These are phyloP conservation scores for Hippopotamus amphibius DNA, from an alignment of 2,113 vertebrate species.

Conservation along the genomic window DNA sequence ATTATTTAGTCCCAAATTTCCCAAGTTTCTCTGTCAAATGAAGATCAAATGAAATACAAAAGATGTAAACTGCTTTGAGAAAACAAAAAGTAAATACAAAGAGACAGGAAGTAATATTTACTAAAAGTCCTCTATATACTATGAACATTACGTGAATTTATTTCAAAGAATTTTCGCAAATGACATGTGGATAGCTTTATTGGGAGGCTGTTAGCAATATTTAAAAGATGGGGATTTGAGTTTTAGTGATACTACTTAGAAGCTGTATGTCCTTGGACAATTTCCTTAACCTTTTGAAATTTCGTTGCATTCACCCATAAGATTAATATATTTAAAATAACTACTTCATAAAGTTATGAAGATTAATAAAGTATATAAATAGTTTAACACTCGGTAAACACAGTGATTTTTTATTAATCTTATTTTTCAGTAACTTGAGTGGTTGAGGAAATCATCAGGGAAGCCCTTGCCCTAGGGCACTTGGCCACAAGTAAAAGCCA, in stretches of 20 bases:
- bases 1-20: not conserved
- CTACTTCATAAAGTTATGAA: not conserved
- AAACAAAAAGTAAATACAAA: slow-evolving; percentile 5
- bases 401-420: not conserved
- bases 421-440: not conserved
- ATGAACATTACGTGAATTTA: not conserved
- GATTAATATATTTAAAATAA: slow-evolving; percentile 4
- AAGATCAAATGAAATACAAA: not conserved
- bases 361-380: not conserved
- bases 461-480: not conserved
- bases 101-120: not conserved
- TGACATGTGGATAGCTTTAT: not conserved
- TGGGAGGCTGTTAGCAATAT: not conserved
- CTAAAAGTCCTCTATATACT: not conserved
- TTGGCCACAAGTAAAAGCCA: not conserved
- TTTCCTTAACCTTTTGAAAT: not conserved
- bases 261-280: not conserved
- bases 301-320: not conserved
- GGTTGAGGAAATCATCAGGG: not conserved
- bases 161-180: not conserved
- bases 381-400: not conserved
- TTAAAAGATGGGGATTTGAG: not conserved
- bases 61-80: not conserved
- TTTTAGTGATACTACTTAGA: not conserved
- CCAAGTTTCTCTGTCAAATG: not conserved